These are phyloP conservation scores for Drosophila mayri DNA, from an alignment of 1,140 invertebrate genomes.

Conservation along the genomic window DNA sequence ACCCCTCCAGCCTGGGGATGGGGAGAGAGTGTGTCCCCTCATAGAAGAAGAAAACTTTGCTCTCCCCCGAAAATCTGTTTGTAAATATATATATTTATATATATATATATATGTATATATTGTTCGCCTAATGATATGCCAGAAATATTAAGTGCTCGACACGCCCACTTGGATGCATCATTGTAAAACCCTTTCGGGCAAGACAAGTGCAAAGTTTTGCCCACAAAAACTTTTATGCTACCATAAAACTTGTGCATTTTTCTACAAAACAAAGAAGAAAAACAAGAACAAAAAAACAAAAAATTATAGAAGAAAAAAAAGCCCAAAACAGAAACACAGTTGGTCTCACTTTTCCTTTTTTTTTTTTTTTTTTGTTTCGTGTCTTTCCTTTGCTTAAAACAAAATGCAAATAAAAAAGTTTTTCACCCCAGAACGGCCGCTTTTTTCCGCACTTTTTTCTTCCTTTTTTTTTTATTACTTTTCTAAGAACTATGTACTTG, in stretches of 20 bases:
- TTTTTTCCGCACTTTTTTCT: conserved; percentile 34
- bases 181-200: conserved; percentile 81
- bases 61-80: conserved; percentile 24
- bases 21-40: background rate
- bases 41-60: conserved; percentile 2
- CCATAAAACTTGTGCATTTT: conserved; percentile 82
- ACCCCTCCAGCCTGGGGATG: background rate
- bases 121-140: conserved; percentile 60
- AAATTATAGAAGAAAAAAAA: conserved; percentile 25
- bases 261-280: conserved; percentile 78
- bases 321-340: conserved; percentile 59
- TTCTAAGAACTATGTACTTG: conserved; percentile 56
- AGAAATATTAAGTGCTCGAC: conserved; percentile 69
- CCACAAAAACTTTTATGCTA: conserved; percentile 78
- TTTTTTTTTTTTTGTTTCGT: too few relatives aligned
- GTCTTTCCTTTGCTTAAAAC: conserved; percentile 62
- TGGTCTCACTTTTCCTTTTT: conserved; percentile 60
- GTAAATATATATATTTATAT: background rate
- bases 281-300: conserved; percentile 30
- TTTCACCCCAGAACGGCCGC: conserved; percentile 38
- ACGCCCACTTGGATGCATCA: conserved; percentile 63
- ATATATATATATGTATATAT: conserved; percentile 5
- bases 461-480: conserved; percentile 47
- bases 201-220: conserved; percentile 79
- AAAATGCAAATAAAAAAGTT: conserved; percentile 81